These are phyloP conservation scores for Patagioenas fasciata DNA, from an alignment of 2,113 vertebrate species.

Conservation along the genomic window DNA sequence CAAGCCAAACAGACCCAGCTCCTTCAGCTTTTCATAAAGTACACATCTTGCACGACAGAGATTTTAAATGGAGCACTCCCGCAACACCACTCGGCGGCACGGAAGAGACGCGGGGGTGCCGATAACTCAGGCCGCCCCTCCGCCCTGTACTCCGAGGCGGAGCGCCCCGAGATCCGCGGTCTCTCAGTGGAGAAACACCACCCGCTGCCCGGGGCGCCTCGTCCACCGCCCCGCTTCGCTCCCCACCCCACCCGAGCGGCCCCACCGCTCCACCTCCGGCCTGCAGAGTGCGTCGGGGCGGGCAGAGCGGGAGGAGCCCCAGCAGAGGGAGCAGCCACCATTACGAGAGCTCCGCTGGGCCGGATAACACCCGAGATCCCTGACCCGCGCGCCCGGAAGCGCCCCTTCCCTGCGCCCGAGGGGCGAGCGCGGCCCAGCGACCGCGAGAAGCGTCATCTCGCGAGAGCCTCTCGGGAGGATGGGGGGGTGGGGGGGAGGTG, in stretches of 20 bases:
- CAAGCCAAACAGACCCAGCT: no score
- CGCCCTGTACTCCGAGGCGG: not conserved
- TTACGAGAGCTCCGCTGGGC: no score
- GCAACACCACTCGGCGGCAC: fast-evolving
- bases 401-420: not conserved
- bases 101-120: no score
- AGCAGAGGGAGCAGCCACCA: fast-evolving
- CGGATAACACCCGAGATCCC: not conserved
- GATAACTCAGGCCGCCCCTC: not conserved
- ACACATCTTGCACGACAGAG: no score
- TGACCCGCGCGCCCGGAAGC: not conserved
- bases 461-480: fast-evolving
- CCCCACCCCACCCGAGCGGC: no score
- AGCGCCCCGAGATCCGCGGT: not conserved
- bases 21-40: no score
- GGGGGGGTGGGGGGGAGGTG: fast-evolving
- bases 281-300: no score
- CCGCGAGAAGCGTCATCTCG: fast-evolving
- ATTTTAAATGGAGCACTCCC: not conserved
- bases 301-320: fast-evolving
- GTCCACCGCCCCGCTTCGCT: fast-evolving
- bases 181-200: fast-evolving
- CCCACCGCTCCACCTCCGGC: not conserved
- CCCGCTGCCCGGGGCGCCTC: not conserved
- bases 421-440: fast-evolving